Percentiles rank a stretch among this genome's conserved stretches.
phyloP scores from a whole-genome alignment of 2,888 invertebrate genomes.

The Stenodera caucasica region DNA sequence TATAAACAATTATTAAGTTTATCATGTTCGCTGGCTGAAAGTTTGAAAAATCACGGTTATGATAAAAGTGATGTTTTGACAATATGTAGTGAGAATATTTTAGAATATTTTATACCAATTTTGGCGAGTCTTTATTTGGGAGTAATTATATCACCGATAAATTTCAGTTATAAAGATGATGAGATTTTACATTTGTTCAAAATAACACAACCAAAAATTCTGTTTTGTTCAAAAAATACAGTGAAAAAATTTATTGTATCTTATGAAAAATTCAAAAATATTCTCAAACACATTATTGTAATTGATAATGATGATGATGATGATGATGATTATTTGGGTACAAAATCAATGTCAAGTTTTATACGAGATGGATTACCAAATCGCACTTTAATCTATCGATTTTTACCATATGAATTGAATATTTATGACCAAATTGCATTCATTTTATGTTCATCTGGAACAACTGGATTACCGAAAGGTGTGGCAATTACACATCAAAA shows the following conservation, averaged over 20 bases:
- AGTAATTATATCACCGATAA: slow-evolving; percentile 38
- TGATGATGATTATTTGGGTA: background rate
- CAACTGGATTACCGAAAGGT: slow-evolving; percentile 69
- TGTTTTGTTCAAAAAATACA: slow-evolving; percentile 65
- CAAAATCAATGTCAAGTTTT: background rate
- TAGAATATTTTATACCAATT: slow-evolving; percentile 41
- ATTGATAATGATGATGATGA: background rate
- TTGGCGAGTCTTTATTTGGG: slow-evolving; percentile 42
- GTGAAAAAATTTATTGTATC: slow-evolving; percentile 60
- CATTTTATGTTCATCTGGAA: slow-evolving; percentile 68
- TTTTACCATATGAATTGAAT: slow-evolving; percentile 4
- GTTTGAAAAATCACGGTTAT: slow-evolving; percentile 35
- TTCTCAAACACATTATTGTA: background rate
- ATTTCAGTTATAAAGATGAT: slow-evolving; percentile 37
- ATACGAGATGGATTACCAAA: background rate
- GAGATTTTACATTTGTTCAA: slow-evolving; percentile 59
- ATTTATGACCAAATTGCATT: slow-evolving; percentile 36
- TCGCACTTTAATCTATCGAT: background rate
- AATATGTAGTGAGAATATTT: slow-evolving; percentile 42
- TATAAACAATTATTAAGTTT: slow-evolving; percentile 35
- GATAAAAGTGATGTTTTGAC: slow-evolving; percentile 35
- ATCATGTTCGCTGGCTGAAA: slow-evolving; percentile 38
- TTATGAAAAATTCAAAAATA: slow-evolving; percentile 35
- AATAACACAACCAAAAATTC: slow-evolving; percentile 67
- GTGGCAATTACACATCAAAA: slow-evolving; percentile 66